Percentiles rank a stretch among this genome's conserved stretches.
Evolutionary conservation across 2,888 invertebrate species (phyloP).

Genomic region (Linyphia triangularis): DNA sequence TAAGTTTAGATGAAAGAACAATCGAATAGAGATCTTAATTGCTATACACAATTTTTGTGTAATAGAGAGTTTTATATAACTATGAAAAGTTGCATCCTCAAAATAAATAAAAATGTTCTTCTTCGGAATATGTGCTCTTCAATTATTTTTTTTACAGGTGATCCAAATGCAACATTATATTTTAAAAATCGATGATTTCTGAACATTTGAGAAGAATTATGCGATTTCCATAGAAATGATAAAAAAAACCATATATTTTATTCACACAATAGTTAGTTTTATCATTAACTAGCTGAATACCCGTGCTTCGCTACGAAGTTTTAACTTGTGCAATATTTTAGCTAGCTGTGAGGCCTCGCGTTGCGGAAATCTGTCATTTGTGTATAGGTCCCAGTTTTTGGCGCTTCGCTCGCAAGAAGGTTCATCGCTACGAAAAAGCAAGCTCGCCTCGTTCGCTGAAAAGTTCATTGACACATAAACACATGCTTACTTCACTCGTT

Average conservation of each 20-base stretch:
- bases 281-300: neutral
- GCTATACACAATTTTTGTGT: constrained; percentile 54
- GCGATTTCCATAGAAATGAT: neutral
- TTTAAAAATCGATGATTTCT: neutral
- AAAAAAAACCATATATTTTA: neutral
- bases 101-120: constrained; percentile 33
- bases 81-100: constrained; percentile 29
- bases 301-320: neutral
- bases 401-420: too few species aligned
- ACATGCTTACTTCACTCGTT: too few species aligned
- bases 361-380: too few species aligned
- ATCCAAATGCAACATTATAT: neutral
- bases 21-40: constrained; percentile 42
- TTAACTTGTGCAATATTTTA: too few species aligned
- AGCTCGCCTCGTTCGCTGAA: too few species aligned
- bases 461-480: too few species aligned
- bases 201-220: neutral
- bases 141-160: neutral
- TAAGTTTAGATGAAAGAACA: constrained; percentile 7
- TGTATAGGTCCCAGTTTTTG: too few species aligned
- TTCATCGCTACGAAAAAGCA: too few species aligned
- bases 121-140: constrained; percentile 27
- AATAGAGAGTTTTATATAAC: constrained; percentile 60
- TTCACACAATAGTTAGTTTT: neutral
- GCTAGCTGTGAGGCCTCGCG: too few species aligned